phyloP scores from a whole-genome alignment of 2,113 vertebrate species.

The Triplophysa tibetana region DNA sequence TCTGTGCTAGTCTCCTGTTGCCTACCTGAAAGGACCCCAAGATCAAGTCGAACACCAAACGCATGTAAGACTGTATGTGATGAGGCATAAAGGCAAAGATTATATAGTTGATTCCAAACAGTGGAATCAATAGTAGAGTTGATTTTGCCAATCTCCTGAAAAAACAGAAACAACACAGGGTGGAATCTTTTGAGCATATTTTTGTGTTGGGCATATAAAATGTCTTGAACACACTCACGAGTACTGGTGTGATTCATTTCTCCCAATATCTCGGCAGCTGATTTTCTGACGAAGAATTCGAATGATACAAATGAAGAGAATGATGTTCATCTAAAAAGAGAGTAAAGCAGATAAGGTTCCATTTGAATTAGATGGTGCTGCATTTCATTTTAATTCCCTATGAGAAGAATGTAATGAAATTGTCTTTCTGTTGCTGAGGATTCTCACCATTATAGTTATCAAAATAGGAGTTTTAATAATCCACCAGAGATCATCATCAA shows the following conservation, averaged over 20 bases:
- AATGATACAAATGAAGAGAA: conserved; percentile 93
- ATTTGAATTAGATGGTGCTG: neutral
- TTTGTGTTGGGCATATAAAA: neutral
- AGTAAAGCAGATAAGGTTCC: neutral
- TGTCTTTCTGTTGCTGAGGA: neutral
- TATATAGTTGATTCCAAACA: conserved; percentile 94
- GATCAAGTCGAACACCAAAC: conserved; percentile 88
- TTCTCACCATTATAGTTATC: conserved; percentile 87
- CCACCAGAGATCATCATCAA: conserved; percentile 85
- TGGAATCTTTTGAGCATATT: neutral
- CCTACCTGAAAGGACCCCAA: conserved; percentile 95
- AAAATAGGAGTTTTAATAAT: conserved; percentile 92
- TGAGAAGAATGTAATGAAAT: too few species aligned
- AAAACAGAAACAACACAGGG: conserved; percentile 31
- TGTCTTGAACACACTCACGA: conserved; percentile 76
- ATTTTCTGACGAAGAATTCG: conserved; percentile 93
- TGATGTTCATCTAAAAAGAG: conserved; percentile 83
- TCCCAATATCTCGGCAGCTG: conserved; percentile 87
- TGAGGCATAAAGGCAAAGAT: conserved; percentile 91
- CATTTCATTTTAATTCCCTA: neutral
- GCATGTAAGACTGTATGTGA: conserved; percentile 76
- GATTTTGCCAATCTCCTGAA: conserved; percentile 93
- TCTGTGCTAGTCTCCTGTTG: neutral
- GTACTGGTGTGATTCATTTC: conserved; percentile 89
- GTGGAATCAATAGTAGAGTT: conserved; percentile 91